phyloP scores from a whole-genome alignment of 1,140 invertebrate species.

The Cyphomyrmex costatus region DNA sequence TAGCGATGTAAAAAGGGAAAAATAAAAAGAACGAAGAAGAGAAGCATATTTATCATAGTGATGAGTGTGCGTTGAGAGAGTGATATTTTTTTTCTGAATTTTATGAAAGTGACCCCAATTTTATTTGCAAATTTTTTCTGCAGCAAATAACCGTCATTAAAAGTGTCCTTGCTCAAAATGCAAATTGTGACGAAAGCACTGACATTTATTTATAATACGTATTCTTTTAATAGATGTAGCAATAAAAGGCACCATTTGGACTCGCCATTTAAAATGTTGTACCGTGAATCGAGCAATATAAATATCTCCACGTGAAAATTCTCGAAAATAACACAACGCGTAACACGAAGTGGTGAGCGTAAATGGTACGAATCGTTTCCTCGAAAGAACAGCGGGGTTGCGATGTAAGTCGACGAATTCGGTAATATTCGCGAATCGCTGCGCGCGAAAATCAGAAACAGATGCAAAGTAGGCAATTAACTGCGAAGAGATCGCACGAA shows the following conservation, averaged over 20 bases:
- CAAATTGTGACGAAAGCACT: constrained; percentile 31
- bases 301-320: neutral
- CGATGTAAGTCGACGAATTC: neutral
- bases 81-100: neutral
- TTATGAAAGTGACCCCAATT: neutral
- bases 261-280: constrained; percentile 9
- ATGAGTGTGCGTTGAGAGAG: neutral
- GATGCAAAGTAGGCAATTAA: constrained; percentile 63
- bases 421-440: neutral
- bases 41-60: neutral
- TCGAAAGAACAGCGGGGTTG: neutral
- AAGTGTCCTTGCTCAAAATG: constrained; percentile 6
- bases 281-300: neutral
- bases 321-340: constrained; percentile 23
- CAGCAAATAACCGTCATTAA: constrained; percentile 17
- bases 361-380: neutral
- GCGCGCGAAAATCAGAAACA: constrained; percentile 45
- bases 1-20: neutral
- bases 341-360: neutral
- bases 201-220: constrained; percentile 20
- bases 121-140: constrained; percentile 29
- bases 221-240: constrained; percentile 23
- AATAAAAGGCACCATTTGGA: constrained; percentile 26
- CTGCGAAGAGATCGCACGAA: constrained; percentile 2
- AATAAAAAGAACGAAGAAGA: neutral